Percentiles rank a stretch among this genome's conserved stretches.
phyloP scores from a whole-genome alignment of 2,888 invertebrate species.

The Torymus texanus region DNA sequence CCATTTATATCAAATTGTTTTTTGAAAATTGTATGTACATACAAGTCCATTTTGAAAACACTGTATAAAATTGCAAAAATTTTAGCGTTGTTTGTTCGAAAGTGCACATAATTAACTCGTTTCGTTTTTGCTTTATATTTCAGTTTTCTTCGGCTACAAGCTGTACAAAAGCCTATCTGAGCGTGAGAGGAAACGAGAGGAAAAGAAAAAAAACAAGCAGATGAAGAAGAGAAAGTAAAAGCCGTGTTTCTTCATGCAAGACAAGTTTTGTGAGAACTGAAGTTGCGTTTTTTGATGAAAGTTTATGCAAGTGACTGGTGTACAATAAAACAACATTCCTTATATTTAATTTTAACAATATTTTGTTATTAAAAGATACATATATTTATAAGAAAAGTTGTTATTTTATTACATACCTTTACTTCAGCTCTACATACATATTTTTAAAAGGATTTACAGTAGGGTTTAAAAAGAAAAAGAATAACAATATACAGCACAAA shows the following conservation, averaged over 20 bases:
- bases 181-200: slow-evolving; percentile 85
- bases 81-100: neutral
- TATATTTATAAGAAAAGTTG: slow-evolving; percentile 61
- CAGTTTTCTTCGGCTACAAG: slow-evolving; percentile 92
- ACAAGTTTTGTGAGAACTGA: slow-evolving; percentile 42
- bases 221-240: slow-evolving; percentile 86
- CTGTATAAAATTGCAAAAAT: slow-evolving; percentile 5
- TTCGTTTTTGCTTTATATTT: slow-evolving; percentile 68
- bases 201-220: slow-evolving; percentile 87
- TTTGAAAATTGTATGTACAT: no score
- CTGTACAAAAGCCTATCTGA: slow-evolving; percentile 87
- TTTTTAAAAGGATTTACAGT: slow-evolving; percentile 5
- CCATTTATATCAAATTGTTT: neutral
- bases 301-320: slow-evolving; percentile 51
- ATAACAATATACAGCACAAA: slow-evolving; percentile 32
- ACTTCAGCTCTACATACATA: neutral
- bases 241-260: neutral
- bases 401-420: slow-evolving; percentile 28
- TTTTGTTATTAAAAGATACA: slow-evolving; percentile 64
- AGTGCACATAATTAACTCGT: slow-evolving; percentile 9
- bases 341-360: slow-evolving; percentile 56
- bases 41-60: neutral
- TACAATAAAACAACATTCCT: slow-evolving; percentile 53
- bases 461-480: slow-evolving; percentile 16
- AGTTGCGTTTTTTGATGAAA: slow-evolving; percentile 38